Percentiles rank a stretch among this genome's conserved stretches.
Conservation (phyloP, 2,113 vertebrate genomes). For the Aegithalos caudatus region DNA sequence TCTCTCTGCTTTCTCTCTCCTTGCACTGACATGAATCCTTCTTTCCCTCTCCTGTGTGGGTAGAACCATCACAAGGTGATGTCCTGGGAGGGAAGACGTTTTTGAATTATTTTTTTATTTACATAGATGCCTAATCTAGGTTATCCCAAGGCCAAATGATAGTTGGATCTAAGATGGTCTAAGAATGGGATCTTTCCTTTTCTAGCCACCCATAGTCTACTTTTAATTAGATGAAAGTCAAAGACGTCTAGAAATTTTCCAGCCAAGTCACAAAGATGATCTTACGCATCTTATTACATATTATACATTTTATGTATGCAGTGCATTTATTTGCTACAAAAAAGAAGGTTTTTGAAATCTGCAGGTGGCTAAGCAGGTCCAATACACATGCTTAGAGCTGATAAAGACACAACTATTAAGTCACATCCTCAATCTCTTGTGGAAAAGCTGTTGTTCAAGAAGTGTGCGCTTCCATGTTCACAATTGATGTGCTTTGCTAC, state of each 20-base stretch:
- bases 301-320: too few species aligned
- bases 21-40: background rate
- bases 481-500: background rate
- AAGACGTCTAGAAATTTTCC: background rate
- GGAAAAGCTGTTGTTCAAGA: background rate
- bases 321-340: background rate
- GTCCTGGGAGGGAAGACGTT: background rate
- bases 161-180: background rate
- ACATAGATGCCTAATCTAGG: background rate
- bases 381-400: background rate
- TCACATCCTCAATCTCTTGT: background rate
- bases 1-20: background rate
- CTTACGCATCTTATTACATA: too few species aligned
- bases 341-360: background rate
- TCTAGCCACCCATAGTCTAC: background rate
- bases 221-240: background rate
- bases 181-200: background rate
- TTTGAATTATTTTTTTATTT: background rate
- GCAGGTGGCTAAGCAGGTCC: background rate
- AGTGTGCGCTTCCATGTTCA: background rate
- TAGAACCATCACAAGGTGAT: background rate
- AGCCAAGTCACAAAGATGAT: background rate
- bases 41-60: background rate
- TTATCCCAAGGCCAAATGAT: background rate
- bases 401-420: background rate